Percentiles rank a stretch among this genome's conserved stretches.
These are phyloP conservation scores for Clupea harengus DNA, from an alignment of 2,113 vertebrate genomes.

Conservation along the genomic window DNA sequence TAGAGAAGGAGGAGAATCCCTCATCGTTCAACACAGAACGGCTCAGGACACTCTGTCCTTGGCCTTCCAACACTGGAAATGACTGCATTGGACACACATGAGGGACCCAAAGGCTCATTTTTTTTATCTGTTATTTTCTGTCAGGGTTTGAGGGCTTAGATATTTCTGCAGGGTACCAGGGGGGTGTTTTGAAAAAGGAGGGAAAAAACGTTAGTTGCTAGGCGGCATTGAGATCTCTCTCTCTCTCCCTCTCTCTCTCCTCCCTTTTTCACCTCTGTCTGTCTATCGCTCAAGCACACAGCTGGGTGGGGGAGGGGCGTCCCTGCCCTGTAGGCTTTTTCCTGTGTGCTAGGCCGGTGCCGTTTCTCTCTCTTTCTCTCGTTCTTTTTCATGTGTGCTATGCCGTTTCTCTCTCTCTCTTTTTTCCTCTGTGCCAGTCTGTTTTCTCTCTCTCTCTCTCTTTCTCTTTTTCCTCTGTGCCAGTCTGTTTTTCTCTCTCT, in stretches of 20 bases:
- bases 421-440: too few species aligned
- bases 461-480: background rate
- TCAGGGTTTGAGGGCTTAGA: background rate
- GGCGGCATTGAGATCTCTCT: slow-evolving; percentile 35
- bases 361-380: too few species aligned
- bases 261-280: background rate
- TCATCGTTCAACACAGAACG: background rate
- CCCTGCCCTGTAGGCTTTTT: slow-evolving; percentile 6
- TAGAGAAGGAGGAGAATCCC: background rate
- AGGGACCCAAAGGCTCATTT: too few species aligned
- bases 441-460: background rate
- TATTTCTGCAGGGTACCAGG: background rate
- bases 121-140: too few species aligned
- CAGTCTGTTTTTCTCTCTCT: background rate
- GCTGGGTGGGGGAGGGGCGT: background rate
- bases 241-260: background rate
- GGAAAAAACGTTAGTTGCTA: background rate
- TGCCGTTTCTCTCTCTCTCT: background rate
- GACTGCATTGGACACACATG: background rate
- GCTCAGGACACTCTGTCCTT: too few species aligned
- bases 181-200: background rate
- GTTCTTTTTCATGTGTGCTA: background rate
- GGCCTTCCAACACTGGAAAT: too few species aligned
- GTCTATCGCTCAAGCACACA: background rate
- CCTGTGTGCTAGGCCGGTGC: background rate